These are phyloP conservation scores for Battus philenor DNA, from an alignment of 1,140 invertebrate genomes.

Conservation along the genomic window DNA sequence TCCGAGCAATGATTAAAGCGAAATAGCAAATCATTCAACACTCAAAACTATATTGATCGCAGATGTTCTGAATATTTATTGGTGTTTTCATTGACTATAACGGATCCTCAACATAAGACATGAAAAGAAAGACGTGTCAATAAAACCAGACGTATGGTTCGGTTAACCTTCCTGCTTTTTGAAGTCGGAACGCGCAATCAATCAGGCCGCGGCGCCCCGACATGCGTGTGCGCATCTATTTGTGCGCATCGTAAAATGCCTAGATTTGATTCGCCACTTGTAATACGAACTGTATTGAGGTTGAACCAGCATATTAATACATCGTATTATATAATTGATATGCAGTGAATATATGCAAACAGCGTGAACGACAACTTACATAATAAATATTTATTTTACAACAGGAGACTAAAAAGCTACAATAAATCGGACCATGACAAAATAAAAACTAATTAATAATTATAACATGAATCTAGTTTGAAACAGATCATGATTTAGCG, in stretches of 20 bases:
- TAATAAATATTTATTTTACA: too few relatives aligned
- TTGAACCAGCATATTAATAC: too few relatives aligned
- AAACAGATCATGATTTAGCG: too few relatives aligned
- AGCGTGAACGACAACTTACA: too few relatives aligned
- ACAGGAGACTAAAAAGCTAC: too few relatives aligned
- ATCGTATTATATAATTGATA: too few relatives aligned
- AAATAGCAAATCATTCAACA: conserved; percentile 5
- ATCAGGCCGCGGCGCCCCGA: conserved; percentile 22
- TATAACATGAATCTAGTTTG: too few relatives aligned
- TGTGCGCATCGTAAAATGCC: conserved; percentile 38
- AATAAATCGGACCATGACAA: too few relatives aligned
- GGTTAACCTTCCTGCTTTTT: conserved; percentile 15
- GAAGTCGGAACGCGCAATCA: conserved; percentile 6
- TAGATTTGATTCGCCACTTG: conserved; percentile 41
- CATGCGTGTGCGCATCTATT: conserved; percentile 39
- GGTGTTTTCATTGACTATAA: conserved; percentile 4
- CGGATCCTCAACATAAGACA: conserved; percentile 3
- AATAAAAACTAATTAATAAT: too few relatives aligned
- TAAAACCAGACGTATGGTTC: conserved; percentile 12
- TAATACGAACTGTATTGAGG: conserved; percentile 38
- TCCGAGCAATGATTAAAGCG: too few relatives aligned
- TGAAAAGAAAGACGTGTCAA: conserved; percentile 11
- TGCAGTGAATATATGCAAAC: too few relatives aligned
- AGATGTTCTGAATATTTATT: not conserved
- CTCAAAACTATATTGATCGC: not conserved